These are phyloP conservation scores for Pipistrellus kuhlii DNA, from an alignment of 2,797 vertebrate genomes.

Conservation along the genomic window DNA sequence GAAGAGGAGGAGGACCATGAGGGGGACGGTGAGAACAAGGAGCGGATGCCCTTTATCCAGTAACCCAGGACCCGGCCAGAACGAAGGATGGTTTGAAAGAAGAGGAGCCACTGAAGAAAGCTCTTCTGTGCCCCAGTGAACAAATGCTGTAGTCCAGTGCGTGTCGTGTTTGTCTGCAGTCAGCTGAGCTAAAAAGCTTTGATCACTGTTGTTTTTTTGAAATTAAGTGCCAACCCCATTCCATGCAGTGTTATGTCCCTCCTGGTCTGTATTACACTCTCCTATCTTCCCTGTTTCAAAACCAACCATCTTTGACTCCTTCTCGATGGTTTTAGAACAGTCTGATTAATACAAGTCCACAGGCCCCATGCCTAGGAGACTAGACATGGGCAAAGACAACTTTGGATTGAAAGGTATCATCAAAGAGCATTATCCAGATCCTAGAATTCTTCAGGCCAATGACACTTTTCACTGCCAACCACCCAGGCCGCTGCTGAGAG, in stretches of 20 bases:
- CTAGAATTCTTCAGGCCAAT: conserved; percentile 48
- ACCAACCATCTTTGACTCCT: conserved; percentile 75
- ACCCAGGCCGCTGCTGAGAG: neutral
- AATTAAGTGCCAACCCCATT: conserved; percentile 91
- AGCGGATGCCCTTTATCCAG: conserved; percentile 99
- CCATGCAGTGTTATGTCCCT: conserved; percentile 87
- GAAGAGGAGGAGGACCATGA: conserved; percentile 99
- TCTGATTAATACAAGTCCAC: neutral
- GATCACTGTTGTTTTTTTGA: conserved; percentile 90
- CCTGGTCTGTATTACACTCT: conserved; percentile 72
- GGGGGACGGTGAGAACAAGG: conserved; percentile 97
- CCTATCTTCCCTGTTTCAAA: conserved; percentile 76
- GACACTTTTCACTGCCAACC: conserved; percentile 52
- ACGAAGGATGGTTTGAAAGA: conserved; percentile 71
- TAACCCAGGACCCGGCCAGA: conserved; percentile 80
- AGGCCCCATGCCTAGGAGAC: neutral
- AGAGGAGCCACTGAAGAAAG: conserved; percentile 84
- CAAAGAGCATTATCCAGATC: neutral
- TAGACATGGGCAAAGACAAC: neutral
- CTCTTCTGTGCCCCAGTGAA: conserved; percentile 89
- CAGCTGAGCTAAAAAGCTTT: conserved; percentile 90
- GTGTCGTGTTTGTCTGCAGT: conserved; percentile 91
- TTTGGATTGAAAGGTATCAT: conserved; percentile 28
- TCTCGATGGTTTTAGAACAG: conserved; percentile 70
- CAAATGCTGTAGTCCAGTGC: conserved; percentile 92